These are phyloP conservation scores for Taenioides sp. DNA, from an alignment of 2,797 vertebrate species.

Conservation along the genomic window DNA sequence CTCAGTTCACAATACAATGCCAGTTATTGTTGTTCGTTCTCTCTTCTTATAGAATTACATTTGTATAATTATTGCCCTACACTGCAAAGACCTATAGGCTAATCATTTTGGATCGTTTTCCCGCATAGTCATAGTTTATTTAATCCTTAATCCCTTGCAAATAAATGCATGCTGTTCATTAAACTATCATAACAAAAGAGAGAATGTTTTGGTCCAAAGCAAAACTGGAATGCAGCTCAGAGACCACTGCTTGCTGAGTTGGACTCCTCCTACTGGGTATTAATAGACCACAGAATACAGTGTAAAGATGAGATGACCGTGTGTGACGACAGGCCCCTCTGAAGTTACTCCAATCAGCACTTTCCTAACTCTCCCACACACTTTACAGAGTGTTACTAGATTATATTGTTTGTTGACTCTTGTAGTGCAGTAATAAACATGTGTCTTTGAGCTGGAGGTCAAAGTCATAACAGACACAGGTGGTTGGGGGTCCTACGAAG, in stretches of 20 bases:
- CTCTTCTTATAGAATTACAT: not conserved
- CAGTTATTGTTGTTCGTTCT: not conserved
- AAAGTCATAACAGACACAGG: conserved; percentile 49
- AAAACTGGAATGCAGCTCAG: conserved; percentile 31
- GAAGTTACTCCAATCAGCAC: conserved; percentile 51
- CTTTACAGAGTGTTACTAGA: conserved; percentile 12
- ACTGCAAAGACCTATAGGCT: not conserved
- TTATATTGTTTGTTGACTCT: conserved; percentile 11
- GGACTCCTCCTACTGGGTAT: conserved; percentile 46
- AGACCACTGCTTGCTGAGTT: conserved; percentile 16
- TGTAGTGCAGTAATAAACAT: conserved; percentile 39
- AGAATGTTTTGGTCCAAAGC: conserved; percentile 6
- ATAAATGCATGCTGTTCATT: not conserved
- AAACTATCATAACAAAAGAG: conserved; percentile 1
- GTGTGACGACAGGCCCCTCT: conserved; percentile 48
- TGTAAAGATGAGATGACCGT: conserved; percentile 42
- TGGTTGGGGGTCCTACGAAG: conserved; percentile 30
- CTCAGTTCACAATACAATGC: not conserved
- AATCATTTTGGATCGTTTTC: not conserved
- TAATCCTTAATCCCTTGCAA: not conserved
- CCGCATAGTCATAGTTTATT: not conserved
- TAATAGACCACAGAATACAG: conserved; percentile 62
- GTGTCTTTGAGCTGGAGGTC: conserved; percentile 53
- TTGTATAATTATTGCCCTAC: too few relatives aligned
- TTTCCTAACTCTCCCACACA: conserved; percentile 33